phyloP scores from a whole-genome alignment of 2,797 vertebrate species.

The Ceyx erithaca region DNA sequence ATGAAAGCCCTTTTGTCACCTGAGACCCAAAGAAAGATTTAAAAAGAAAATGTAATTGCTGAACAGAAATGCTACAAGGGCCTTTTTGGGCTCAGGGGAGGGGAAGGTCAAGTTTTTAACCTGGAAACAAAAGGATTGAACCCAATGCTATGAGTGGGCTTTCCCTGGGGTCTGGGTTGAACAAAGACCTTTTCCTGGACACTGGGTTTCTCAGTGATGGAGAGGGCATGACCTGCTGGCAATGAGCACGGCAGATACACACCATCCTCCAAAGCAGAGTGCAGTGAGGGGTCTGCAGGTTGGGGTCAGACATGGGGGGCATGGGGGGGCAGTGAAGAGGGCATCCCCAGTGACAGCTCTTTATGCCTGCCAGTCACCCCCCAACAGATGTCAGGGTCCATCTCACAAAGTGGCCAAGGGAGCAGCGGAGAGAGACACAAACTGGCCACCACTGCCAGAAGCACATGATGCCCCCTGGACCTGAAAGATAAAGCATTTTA shows the following conservation, averaged over 20 bases:
- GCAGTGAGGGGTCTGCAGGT: background rate
- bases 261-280: background rate
- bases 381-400: constrained; percentile 1
- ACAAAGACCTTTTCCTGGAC: constrained; percentile 40
- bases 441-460: background rate
- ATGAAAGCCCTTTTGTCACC: constrained; percentile 30
- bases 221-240: constrained; percentile 2
- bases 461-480: background rate
- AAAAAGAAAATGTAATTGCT: constrained; percentile 62
- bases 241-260: background rate
- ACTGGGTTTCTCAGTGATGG: background rate
- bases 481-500: background rate
- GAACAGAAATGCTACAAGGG: constrained; percentile 31
- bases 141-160: background rate
- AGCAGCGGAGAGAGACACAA: background rate
- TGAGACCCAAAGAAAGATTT: constrained; percentile 23
- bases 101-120: constrained; percentile 65
- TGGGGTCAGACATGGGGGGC: background rate
- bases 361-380: background rate
- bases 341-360: background rate
- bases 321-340: background rate
- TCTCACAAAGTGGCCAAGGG: background rate
- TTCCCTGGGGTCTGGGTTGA: background rate
- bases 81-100: constrained; percentile 5
- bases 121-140: constrained; percentile 44